Evolutionary conservation across 2,888 invertebrate genomes (phyloP).

Genomic region (Apamea anceps): DNA sequence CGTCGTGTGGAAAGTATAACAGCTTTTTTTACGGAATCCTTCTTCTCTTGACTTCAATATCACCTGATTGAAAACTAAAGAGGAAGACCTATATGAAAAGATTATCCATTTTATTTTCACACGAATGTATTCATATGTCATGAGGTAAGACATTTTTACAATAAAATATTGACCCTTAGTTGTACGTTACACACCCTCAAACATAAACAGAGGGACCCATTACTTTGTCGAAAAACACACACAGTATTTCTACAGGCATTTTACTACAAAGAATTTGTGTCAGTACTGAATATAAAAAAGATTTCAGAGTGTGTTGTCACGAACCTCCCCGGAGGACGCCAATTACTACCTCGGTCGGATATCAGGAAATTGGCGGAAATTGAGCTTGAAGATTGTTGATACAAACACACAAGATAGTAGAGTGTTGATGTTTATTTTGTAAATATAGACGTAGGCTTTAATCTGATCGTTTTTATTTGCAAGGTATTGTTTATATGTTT

Average conservation of each 20-base stretch:
- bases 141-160: not conserved
- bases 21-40: not conserved
- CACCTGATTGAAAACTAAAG: not conserved
- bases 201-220: not conserved
- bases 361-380: constrained; percentile 38
- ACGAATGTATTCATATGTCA: not conserved
- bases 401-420: constrained; percentile 5
- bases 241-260: not conserved
- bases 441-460: not conserved
- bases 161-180: not conserved
- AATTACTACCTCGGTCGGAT: constrained; percentile 38
- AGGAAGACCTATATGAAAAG: not conserved
- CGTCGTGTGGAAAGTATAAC: not conserved
- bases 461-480: not conserved
- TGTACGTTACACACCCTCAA: no score
- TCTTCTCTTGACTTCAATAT: not conserved
- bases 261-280: constrained; percentile 17
- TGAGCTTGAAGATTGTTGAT: constrained; percentile 33
- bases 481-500: no score
- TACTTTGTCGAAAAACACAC: not conserved
- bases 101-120: not conserved
- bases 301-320: constrained; percentile 32
- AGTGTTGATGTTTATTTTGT: constrained; percentile 13
- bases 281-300: constrained; percentile 31
- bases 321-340: constrained; percentile 33